phyloP scores from a whole-genome alignment of 2,888 invertebrate species.

The Athripsodes cinereus region DNA sequence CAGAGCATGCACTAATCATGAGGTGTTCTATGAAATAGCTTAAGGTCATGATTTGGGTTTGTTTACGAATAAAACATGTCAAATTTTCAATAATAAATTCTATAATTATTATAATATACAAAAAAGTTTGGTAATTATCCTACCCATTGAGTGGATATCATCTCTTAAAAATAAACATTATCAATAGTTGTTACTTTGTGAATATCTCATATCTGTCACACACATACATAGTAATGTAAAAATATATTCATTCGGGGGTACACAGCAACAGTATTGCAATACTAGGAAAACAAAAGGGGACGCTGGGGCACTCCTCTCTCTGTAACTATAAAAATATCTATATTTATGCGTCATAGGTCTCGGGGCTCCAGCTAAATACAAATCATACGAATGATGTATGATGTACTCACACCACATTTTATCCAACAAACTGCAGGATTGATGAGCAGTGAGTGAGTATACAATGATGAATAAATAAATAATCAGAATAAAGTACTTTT shows the following conservation, averaged over 20 bases:
- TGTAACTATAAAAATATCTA: constrained; percentile 15
- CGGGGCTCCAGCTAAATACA: no score
- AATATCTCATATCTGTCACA: constrained; percentile 21
- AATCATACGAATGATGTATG: no score
- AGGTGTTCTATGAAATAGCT: no score
- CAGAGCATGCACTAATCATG: no score
- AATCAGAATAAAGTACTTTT: no score
- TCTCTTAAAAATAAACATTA: constrained; percentile 28
- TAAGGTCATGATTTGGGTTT: no score
- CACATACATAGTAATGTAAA: constrained; percentile 20
- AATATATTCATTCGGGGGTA: constrained; percentile 27
- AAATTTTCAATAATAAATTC: constrained; percentile 51
- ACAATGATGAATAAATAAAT: no score
- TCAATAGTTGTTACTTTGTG: constrained; percentile 26
- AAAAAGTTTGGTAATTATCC: constrained; percentile 35
- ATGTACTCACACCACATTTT: no score
- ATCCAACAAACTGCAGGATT: no score
- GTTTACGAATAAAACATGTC: neutral
- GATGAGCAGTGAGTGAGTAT: no score
- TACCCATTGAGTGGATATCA: constrained; percentile 27
- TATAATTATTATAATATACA: constrained; percentile 57
- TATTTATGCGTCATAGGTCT: neutral
- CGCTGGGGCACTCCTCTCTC: neutral
- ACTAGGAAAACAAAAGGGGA: neutral
- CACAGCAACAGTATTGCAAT: neutral